Base-by-base conservation (phyloP, 1,140 invertebrate genomes). In the Gonioctena quinquepunctata region DNA sequence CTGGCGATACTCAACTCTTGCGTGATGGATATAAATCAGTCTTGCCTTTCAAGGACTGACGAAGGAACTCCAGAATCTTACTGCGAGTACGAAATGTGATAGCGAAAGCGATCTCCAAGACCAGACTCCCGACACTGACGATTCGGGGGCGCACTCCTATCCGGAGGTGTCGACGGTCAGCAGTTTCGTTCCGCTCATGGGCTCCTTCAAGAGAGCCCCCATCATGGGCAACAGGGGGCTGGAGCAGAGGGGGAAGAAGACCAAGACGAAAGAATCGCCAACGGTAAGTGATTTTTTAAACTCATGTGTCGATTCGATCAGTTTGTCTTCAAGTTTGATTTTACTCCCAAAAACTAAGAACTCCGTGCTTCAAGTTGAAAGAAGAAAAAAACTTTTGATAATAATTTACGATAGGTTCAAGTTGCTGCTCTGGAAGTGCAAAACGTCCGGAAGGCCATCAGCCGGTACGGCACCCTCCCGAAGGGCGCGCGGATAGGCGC, bases 401-500 rank as follows among this genome's bases (percentile, higher is more conserved):
- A 42, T 42, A 42, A 42, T 42, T 6, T 42, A n/a, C 6, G 6
- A 42, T 56, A 89, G 72, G 89, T 93, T 18, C 89, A 90, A 81
- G 93, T 96, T 63, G 94, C 94, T 71, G 94, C 96, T 13, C 86
- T 99, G 69, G 96, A 98, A 85, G 96, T 97, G 72, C 94, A 97
- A 84, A 98, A 98, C 87, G 96, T 99, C 63, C 94, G 96, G 79
- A 90, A 95, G 74, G 96, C 96, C 4, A 97, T 98, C 65, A 97
- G 96, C 84, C 89, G 95, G n/a, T 99, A 98, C 82, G 97, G 97
- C 3, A 99, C 97, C 8, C 81, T 96, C 68, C 97, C 97, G 0
- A 99, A 99, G 85, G 95, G 94, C 56, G 94, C 95, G 11, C 88
- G 96, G 27, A 98, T 98, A 74, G 96, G 96, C 8, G 96, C 96